Percentiles rank a stretch among this genome's conserved stretches.
These are phyloP conservation scores for Doryteuthis pealeii DNA, from an alignment of 1,140 invertebrate species.

Conservation along the genomic window DNA sequence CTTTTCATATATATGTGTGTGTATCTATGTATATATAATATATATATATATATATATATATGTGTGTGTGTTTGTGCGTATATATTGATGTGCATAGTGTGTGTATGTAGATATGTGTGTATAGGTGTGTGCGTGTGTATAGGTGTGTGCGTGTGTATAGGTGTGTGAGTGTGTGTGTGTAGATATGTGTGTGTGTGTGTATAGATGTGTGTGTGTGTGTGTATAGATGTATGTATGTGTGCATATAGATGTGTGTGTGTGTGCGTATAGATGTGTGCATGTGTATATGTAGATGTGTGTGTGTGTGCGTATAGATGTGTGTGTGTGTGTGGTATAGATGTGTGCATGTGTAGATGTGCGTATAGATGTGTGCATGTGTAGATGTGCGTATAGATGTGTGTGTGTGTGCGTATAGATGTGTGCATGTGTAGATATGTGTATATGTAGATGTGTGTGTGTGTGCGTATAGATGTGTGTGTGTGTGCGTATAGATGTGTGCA, in stretches of 20 bases:
- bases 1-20: background rate
- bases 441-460: background rate
- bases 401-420: background rate
- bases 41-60: background rate
- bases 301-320: background rate
- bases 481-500: background rate
- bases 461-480: background rate
- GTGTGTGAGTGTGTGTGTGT: no score
- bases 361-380: background rate
- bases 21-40: background rate
- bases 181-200: no score
- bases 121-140: no score
- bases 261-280: background rate
- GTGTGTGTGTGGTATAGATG: background rate
- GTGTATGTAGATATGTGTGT: no score
- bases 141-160: no score
- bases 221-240: background rate
- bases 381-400: background rate
- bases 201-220: no score
- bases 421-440: background rate
- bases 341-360: background rate
- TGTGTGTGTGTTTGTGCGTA: no score
- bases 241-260: background rate
- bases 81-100: no score
- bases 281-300: background rate